Evolutionary conservation across 1,140 invertebrate species (phyloP), one percentile per base, ranked within the genome.

Genomic region (Drosophila pseudoobscura): DNA sequence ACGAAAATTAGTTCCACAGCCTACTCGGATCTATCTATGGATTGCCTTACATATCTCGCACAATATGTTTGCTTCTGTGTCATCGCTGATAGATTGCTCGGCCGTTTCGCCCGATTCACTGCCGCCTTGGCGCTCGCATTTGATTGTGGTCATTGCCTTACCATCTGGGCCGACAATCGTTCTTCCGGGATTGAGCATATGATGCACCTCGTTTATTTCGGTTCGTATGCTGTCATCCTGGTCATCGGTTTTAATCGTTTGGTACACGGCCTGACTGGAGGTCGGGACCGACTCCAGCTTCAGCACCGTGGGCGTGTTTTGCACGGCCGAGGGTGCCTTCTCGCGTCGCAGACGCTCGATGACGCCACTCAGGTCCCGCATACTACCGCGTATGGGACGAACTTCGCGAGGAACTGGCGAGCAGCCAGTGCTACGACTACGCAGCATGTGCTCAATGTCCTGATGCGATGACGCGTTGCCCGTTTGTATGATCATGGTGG

Each of bases 101-200:
- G 75, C 61, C 1, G 66, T 83, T 35, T 89, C 83, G 5, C 63
- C 72, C 0, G 84, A 83, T 3, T 82, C 71, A 22, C 73, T 82
- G 55, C 83, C 92, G 91, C 49, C 90, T 76, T 83, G 80, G 54
- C 82, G 62, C 39, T 87, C 91, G 54, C 68, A 47, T 31, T 83
- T 72, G 11, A 80, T 59, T 1, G 44, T 53, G 8, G 60, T 56
- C 13, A 93, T 78, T 31, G 94, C 91, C 80, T 94, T 94, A 22
- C 94, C 95, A 90, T 95, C 93, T 24, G 92, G 91, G 60, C 94
- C 94, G 24, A 95, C 75, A 31, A 94, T 90, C 15, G 93, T 94
- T 60, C 93, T 92, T 63, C 93, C 91, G 29, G 83, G 63, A 26
- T 73, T 80, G 2, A 84, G 71, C 74, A 91, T 75, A 45, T 84